Base-by-base conservation (phyloP, 1,140 invertebrate species). In the Octopus bimaculoides region DNA sequence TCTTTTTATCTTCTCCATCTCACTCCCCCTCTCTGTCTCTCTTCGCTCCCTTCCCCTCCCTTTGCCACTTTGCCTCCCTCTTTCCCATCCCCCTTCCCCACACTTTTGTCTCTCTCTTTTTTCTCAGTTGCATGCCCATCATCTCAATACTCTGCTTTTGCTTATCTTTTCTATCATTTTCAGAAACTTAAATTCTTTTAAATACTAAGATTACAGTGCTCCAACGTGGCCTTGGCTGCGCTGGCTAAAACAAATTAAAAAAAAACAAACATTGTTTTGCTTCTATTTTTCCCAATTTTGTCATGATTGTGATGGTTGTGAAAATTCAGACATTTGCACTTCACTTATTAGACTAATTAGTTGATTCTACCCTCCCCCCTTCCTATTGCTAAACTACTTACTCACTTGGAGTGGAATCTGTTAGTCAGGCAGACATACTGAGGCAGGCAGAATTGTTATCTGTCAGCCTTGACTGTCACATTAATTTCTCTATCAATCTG, bases 1-100 rank as follows among this genome's bases (percentile, higher is more conserved):
- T 79, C 54, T 74, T 56, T 81, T 41, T 74, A 69, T 85, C 82
- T 17, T 79, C 78, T 78, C 79, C 80, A 56, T 79, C 61, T 20
- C 54, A 4, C 54, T 76, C 71, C 41, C 53, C 54, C 7, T 52
- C n/a, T 77, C 61, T 74, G 4, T 52, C n/a, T 77, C 61, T 74
- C 75, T 85, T 81, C 12, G 78, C 79, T 78, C 78, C 80, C 66
- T 78, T 66, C 17, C 12, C n/a, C 54, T 76, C 71, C 8, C 53
- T 76, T 41, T 52, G 8, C 9, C 14, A 4, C 53, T 5, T 75
- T 77, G 78, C 86, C 83, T 78, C 76, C 12, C 78, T 79, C 80
- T 66, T 79, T 66, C 17, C n/a, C 54, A 54, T 75, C 52, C 53
- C 54, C 54, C 14, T 14, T 52, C 14, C n/a, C 52, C 0, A 77